Evolutionary conservation across 2,113 vertebrate species (phyloP), one percentile per base, ranked within the genome.

Genomic region (Dolichotis patagonum): DNA sequence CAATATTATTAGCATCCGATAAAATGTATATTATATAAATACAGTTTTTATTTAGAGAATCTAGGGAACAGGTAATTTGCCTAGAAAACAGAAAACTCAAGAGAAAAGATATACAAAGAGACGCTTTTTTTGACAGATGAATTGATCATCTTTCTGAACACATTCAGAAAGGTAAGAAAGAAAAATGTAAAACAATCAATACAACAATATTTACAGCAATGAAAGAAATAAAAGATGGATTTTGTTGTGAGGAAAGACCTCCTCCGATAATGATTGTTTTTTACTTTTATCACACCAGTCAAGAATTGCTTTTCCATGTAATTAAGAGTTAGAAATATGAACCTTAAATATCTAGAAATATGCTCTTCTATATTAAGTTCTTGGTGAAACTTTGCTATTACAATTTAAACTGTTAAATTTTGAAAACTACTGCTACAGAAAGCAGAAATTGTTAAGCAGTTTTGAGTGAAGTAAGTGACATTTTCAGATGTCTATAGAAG

Each of bases 1-100:
- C 67, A 73, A 65, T 3, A 43, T 46, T 77, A 88, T 41, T 16
- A 88, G n/a, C 20, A 82, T 65, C 17, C 41, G 20, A 71, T 24
- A 24, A 78, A 52, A 71, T 88, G 30, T 28, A 78, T 73, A 87
- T 1, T 43, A 38, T 43, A 58, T 69, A 91, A 90, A 81, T 83
- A 90, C 24, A 91, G 7, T 2, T 78, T 77, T 62, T 26, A 91
- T 11, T 87, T 67, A 80, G n/a, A 78, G 60, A 97, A 95, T 26
- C 38, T 87, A 93, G 91, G n/a, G 46, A 75, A 38, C 5, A 10
- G 90, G 5, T 75, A 71, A 87, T 67, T 77, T 85, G 3, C 58
- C 3, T 85, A 83, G 20, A 88, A 95, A 83, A 63, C 10, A 62
- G 38, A 77, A 52, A 16, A 80, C 10, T 88, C 75, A 0, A 6